Evolutionary conservation across 2,113 vertebrate species (phyloP).

Genomic region (Helogale parvula): DNA sequence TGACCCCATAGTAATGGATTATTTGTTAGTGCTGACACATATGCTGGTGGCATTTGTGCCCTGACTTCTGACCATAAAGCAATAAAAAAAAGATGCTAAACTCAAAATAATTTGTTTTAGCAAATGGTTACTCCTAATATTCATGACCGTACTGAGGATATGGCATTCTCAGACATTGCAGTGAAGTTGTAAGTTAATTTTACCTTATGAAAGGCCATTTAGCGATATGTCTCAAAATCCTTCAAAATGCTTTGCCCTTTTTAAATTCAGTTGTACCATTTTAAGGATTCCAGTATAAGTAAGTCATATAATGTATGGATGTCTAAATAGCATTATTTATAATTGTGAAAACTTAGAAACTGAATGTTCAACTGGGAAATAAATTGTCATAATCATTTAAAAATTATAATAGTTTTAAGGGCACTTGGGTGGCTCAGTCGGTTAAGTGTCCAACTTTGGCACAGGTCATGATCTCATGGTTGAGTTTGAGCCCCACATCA

Average conservation of each 20-base stretch:
- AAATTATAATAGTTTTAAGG: neutral
- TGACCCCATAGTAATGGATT: neutral
- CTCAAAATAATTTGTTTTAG: neutral
- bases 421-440: too few relatives aligned
- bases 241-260: neutral
- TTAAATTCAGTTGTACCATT: neutral
- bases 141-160: neutral
- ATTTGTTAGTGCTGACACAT: neutral
- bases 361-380: constrained; percentile 32
- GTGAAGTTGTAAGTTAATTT: neutral
- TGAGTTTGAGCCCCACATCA: too few relatives aligned
- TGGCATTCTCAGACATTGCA: neutral
- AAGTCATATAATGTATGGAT: neutral
- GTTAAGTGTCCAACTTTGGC: too few relatives aligned
- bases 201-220: neutral
- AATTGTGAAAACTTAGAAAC: constrained; percentile 19
- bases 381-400: neutral
- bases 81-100: neutral
- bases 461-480: too few relatives aligned
- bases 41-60: neutral
- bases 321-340: neutral
- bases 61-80: neutral
- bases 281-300: neutral
- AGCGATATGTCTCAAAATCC: neutral
- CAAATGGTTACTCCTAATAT: neutral